Percentiles rank a stretch among this genome's conserved stretches.
phyloP scores from a whole-genome alignment of 2,113 vertebrate species.

The Rhadina sibilatrix region DNA sequence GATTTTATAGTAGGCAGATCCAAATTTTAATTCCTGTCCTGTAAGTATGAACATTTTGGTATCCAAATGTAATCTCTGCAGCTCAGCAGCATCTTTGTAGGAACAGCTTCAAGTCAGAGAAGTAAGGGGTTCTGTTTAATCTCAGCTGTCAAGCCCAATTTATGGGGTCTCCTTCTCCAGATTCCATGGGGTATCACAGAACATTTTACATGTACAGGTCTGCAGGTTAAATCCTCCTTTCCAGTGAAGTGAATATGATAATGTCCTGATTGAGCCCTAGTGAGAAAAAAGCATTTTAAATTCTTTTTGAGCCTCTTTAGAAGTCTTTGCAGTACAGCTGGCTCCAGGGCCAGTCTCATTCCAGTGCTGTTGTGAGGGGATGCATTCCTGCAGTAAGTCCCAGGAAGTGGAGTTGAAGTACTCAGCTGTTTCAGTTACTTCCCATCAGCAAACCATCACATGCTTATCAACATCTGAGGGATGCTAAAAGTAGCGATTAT shows the following conservation, averaged over 20 bases:
- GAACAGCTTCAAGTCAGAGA: not conserved
- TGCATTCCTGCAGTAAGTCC: not conserved
- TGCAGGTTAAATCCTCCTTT: not conserved
- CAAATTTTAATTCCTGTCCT: not conserved
- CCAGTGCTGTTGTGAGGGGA: rapidly evolving
- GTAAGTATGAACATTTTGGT: not conserved
- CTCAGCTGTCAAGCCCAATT: not conserved
- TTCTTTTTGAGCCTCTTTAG: not conserved
- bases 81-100: not conserved
- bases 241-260: not conserved
- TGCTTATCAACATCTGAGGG: slow-evolving; percentile 18
- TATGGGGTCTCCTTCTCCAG: not conserved
- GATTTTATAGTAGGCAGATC: not conserved
- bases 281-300: not conserved
- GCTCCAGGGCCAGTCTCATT: not conserved
- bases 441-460: slow-evolving; percentile 21
- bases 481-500: slow-evolving; percentile 24
- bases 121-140: not conserved
- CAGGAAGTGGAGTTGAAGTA: not conserved
- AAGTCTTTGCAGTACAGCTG: not conserved
- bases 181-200: not conserved
- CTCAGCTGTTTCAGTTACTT: not conserved
- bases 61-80: not conserved
- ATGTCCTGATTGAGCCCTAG: not conserved
- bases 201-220: not conserved